These are phyloP conservation scores for Pangasius krempfi DNA, from an alignment of 2,797 vertebrate genomes.

Conservation along the genomic window DNA sequence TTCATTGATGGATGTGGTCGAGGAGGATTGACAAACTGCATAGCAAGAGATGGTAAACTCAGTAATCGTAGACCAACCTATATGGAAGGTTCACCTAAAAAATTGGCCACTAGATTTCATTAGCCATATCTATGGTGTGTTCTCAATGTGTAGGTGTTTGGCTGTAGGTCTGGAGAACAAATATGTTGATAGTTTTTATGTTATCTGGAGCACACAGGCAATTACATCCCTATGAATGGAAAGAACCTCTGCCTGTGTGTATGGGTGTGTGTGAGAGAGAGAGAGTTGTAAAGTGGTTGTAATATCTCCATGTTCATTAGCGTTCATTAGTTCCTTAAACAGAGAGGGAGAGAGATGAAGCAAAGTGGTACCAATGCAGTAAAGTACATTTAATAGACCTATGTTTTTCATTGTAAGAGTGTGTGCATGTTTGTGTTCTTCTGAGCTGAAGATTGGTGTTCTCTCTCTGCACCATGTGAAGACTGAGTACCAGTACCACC, in stretches of 20 bases:
- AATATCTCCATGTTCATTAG: neutral
- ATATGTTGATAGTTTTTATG: neutral
- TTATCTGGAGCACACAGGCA: neutral
- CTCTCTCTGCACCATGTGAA: constrained; percentile 45
- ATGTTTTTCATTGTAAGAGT: constrained; percentile 1
- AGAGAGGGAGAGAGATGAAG: neutral
- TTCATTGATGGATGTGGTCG: neutral
- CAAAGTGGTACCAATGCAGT: neutral
- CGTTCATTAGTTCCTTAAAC: neutral
- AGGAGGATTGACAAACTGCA: neutral
- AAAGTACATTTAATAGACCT: neutral
- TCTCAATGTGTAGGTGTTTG: constrained; percentile 1
- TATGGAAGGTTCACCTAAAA: neutral
- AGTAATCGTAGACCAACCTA: neutral
- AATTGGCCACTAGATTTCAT: neutral
- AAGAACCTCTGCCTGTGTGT: neutral
- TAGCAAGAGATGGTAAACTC: neutral
- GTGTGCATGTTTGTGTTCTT: constrained; percentile 21
- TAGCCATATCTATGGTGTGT: constrained; percentile 25
- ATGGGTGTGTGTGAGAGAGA: neutral
- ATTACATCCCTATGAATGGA: neutral
- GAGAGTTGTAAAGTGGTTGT: neutral
- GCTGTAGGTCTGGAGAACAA: neutral
- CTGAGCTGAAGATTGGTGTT: constrained; percentile 28
- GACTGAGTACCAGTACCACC: constrained; percentile 41